Conservation (phyloP, 2,113 vertebrate species). For the Centrocercus urophasianus region DNA sequence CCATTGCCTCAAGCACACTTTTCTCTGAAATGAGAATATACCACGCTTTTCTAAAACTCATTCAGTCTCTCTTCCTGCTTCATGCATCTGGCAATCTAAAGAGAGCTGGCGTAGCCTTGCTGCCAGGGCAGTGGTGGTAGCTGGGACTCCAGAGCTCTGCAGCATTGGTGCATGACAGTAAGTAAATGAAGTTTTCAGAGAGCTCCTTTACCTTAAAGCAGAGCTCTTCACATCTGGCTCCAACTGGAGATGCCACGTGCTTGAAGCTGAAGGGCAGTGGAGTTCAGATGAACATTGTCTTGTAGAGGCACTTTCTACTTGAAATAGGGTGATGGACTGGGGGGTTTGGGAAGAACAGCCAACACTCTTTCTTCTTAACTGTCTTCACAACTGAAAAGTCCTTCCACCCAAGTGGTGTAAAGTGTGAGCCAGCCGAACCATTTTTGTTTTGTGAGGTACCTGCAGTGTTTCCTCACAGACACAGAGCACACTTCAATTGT, state of each 20-base stretch:
- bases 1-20: not conserved
- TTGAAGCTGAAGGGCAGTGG: not conserved
- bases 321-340: no score
- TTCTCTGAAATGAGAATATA: not conserved
- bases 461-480: not conserved
- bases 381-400: not conserved
- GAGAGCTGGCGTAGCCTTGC: not conserved
- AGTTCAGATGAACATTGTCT: not conserved
- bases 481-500: not conserved
- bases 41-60: not conserved
- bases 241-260: not conserved
- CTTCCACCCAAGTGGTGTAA: not conserved
- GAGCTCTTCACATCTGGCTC: not conserved
- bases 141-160: not conserved
- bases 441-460: not conserved
- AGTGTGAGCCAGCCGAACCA: rapidly evolving
- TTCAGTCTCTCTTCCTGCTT: not conserved
- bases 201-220: not conserved
- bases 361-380: not conserved
- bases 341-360: not conserved
- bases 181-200: not conserved
- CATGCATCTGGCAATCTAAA: not conserved
- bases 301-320: not conserved
- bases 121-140: not conserved
- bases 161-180: rapidly evolving